Base-by-base conservation (phyloP, 2,888 invertebrate species). In the Formica aserva region DNA sequence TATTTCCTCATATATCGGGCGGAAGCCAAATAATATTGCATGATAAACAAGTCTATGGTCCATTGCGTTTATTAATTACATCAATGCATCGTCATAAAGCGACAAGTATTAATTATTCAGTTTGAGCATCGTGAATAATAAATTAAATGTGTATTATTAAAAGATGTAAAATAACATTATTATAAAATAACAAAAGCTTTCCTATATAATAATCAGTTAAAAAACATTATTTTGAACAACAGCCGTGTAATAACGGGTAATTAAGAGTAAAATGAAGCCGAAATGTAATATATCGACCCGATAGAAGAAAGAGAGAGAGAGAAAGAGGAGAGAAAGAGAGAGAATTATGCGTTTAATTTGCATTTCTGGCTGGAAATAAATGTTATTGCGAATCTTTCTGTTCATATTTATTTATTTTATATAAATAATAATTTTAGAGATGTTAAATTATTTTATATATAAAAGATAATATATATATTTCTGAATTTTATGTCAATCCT, bases 41-140 rank as follows among this genome's bases (percentile, higher is more conserved):
- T 26, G 35, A 72, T 80, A 80, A 80, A 80, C 78, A 80, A 80
- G 45, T 41, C 18, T 35, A 80, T 13, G 60, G 60, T 62, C 72
- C 78, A 60, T 71, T 72, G 78, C 60, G 57, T 78, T 80, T 80
- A 80, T 80, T 80, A 80, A 80, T 83, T 85, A 72, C 69, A 77
- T 72, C 63, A 83, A 77, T 57, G 48, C 65, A 62, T 72, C 77
- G 66, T 78, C 71, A 72, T 57, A 74, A 52, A 77, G 66, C 45
- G 69, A 75, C 66, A 82, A 29, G 29, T 77, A 77, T 57, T 77
- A 77, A 77, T 77, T 77, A 77, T 77, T 77, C 67, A 77, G 75
- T 65, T 55, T 38, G 29, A 38, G 22, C 67, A 55, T 67, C 67
- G 55, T 38, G 67, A 77, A 77, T 77, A 77, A 77, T 77, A 41